These are phyloP conservation scores for Mesoclemmys tuberculata DNA, from an alignment of 2,113 vertebrate genomes.

Conservation along the genomic window DNA sequence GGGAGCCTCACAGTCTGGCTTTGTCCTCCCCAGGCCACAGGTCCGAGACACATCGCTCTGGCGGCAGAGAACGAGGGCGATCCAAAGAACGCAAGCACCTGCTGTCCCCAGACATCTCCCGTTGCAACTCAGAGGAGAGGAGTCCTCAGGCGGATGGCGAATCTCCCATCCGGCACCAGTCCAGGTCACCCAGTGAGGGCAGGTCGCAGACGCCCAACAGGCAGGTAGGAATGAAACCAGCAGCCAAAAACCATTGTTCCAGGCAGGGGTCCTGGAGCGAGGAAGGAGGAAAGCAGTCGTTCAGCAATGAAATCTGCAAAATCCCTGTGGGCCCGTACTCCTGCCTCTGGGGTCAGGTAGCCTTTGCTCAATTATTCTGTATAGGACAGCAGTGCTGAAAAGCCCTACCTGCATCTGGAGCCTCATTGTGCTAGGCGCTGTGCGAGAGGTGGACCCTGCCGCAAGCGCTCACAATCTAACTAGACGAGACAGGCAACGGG, in stretches of 20 bases:
- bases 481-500: not conserved
- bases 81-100: conserved; percentile 97
- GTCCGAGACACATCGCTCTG: conserved; percentile 85
- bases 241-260: too few relatives aligned
- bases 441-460: not conserved
- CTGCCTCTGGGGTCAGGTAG: not conserved
- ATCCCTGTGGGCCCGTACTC: accelerated
- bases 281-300: not conserved
- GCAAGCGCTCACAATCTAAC: not conserved
- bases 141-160: conserved; percentile 84
- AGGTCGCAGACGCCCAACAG: conserved; percentile 80
- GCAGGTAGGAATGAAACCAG: conserved; percentile 77
- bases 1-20: not conserved
- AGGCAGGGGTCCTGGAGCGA: not conserved
- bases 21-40: conserved; percentile 79
- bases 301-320: not conserved
- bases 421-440: not conserved
- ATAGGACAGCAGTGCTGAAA: not conserved
- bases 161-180: conserved; percentile 82
- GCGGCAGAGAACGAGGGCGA: conserved; percentile 90
- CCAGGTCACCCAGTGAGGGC: conserved; percentile 90
- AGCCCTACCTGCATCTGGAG: not conserved
- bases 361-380: accelerated
- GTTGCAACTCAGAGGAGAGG: conserved; percentile 95
- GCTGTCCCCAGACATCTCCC: conserved; percentile 94